Base-by-base conservation (phyloP, 2,797 vertebrate species). In the Rhynchotus rufescens region DNA sequence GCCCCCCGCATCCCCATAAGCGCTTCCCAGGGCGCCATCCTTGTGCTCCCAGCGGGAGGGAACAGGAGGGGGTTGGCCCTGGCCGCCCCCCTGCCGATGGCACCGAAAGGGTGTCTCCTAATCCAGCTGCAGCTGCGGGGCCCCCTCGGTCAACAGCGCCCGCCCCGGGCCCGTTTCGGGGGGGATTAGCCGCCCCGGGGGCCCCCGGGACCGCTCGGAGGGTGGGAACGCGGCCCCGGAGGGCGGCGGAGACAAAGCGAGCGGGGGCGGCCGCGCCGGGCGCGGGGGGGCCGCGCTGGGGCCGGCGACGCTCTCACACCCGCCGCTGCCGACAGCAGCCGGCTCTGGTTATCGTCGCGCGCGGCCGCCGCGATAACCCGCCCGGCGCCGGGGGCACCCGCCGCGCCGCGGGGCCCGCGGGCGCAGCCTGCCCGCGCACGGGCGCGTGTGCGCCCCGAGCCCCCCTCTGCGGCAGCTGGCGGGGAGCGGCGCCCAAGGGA, bases 61-160 rank as follows among this genome's bases (percentile, higher is more conserved):
- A 12, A 25, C 47, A 13, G 47, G 47, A 47, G 47, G 47, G 47
- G 22, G 22, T 10, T 22, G 47, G 47, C 47, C 47, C 47, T 10
- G 47, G 47, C 22, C 23, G 22, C 22, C 47, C 22, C 22, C 47
- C 22, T n/a, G 22, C 47, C 45, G 56, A 17, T 8, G 69, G 94
- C 85, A 93, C 77, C 0, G 49, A 95, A 97, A 95, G 95, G 83
- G 94, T 95, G 86, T 64, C 69, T 82, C 77, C 61, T 95, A 95
- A 95, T 96, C 95, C 72, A 1, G 54, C 71, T 10, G 94, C 95
- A 96, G 95, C 96, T 96, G 94, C 28, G 30, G 82, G 84, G 84
- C 92, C 83, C 28, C 92, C 93, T 97, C 28, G 76, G 93, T 96
- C 96, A 94, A 94, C 95, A 93, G 88, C 94, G 88, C 92, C 84